These are phyloP conservation scores for Drosophila littoralis DNA, from an alignment of 1,140 invertebrate species.

Conservation along the genomic window DNA sequence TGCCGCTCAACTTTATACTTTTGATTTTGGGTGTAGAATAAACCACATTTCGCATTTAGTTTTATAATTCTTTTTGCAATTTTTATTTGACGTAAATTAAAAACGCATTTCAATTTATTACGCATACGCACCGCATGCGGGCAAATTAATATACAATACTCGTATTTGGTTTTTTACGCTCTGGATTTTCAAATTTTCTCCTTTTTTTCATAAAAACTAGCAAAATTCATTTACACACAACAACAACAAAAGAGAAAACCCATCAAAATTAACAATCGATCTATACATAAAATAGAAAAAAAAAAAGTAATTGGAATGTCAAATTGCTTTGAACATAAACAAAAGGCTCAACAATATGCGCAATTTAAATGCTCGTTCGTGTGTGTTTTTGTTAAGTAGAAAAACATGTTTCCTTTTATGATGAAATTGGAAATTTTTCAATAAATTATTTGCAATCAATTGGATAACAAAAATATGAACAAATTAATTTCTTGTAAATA, in stretches of 20 bases:
- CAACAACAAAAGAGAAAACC: slow-evolving; percentile 41
- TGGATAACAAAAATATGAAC: not conserved
- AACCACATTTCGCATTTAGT: slow-evolving; percentile 35
- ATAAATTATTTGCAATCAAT: not conserved
- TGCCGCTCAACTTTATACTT: slow-evolving; percentile 2
- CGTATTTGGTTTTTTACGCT: slow-evolving; percentile 44
- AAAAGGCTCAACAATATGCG: slow-evolving; percentile 1
- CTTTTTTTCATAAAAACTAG: slow-evolving; percentile 38
- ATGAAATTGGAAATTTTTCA: not conserved
- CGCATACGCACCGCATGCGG: slow-evolving; percentile 40
- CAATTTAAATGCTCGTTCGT: slow-evolving; percentile 29
- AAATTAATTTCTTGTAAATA: slow-evolving; percentile 29
- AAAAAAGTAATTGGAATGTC: slow-evolving; percentile 41
- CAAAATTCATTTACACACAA: slow-evolving; percentile 52
- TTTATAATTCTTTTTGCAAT: slow-evolving; percentile 48
- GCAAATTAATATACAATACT: slow-evolving; percentile 71
- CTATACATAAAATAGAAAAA: not conserved
- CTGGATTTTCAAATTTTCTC: slow-evolving; percentile 12
- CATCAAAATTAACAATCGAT: slow-evolving; percentile 41
- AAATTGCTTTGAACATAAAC: slow-evolving; percentile 16
- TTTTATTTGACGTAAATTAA: slow-evolving; percentile 67
- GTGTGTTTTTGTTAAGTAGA: slow-evolving; percentile 14
- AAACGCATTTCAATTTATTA: slow-evolving; percentile 65
- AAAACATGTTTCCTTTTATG: slow-evolving; percentile 7
- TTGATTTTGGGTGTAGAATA: not conserved